Percentiles rank a stretch among this genome's conserved stretches.
These are phyloP conservation scores for Diploptera punctata DNA, from an alignment of 2,888 invertebrate species.

Conservation along the genomic window DNA sequence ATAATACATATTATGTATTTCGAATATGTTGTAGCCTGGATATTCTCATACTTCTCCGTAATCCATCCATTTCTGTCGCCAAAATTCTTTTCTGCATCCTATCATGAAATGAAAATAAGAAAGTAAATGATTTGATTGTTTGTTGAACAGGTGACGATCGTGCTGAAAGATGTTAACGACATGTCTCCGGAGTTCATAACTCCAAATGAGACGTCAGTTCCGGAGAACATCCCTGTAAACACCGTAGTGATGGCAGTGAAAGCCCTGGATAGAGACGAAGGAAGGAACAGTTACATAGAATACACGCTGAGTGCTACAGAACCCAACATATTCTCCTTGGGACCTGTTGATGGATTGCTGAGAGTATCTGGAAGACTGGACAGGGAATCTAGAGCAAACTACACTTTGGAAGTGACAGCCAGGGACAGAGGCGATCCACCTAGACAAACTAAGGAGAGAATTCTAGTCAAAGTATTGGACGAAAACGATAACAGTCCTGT, in stretches of 20 bases:
- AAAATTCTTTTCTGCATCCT: too few relatives aligned
- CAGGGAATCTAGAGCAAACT: slow-evolving; percentile 78
- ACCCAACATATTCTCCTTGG: slow-evolving; percentile 77
- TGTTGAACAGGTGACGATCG: slow-evolving; percentile 76
- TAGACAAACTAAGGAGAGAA: slow-evolving; percentile 69
- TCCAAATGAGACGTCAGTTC: slow-evolving; percentile 76
- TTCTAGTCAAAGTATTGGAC: slow-evolving; percentile 79
- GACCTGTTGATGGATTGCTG: slow-evolving; percentile 86
- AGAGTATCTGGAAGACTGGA: slow-evolving; percentile 87
- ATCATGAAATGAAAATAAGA: too few relatives aligned
- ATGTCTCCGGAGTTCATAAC: slow-evolving; percentile 87
- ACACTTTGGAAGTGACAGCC: slow-evolving; percentile 79
- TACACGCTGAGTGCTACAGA: slow-evolving; percentile 73
- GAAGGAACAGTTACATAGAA: slow-evolving; percentile 89
- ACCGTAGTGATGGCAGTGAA: slow-evolving; percentile 90
- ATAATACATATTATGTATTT: too few relatives aligned
- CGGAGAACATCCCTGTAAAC: slow-evolving; percentile 85
- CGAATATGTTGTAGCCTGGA: too few relatives aligned
- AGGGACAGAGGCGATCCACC: slow-evolving; percentile 88
- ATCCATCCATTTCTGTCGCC: too few relatives aligned
- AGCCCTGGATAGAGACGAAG: slow-evolving; percentile 89
- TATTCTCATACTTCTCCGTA: too few relatives aligned
- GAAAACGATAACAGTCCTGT: slow-evolving; percentile 91
- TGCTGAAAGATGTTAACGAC: slow-evolving; percentile 90
- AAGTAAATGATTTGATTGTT: too few relatives aligned